Evolutionary conservation across 2,888 invertebrate species (phyloP).

Genomic region (Pteria penguin): DNA sequence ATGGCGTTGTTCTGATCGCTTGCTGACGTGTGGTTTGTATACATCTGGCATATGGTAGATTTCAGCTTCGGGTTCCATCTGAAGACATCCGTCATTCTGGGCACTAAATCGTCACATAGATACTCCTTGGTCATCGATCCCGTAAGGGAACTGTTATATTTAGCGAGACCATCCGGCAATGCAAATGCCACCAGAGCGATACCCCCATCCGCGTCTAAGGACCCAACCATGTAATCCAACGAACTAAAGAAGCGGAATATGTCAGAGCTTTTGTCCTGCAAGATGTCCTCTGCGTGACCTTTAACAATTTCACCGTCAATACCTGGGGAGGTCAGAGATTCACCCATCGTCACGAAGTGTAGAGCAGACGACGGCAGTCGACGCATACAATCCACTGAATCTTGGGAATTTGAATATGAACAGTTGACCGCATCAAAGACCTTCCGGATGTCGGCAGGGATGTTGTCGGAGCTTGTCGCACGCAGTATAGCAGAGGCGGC

Average conservation of each 20-base stretch:
- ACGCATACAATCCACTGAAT: conserved; percentile 36
- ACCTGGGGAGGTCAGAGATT: conserved; percentile 48
- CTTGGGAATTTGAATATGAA: too few species aligned
- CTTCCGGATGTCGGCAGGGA: background rate
- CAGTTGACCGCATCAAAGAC: background rate
- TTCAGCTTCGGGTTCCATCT: too few species aligned
- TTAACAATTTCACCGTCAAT: conserved; percentile 48
- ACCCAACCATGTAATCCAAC: conserved; percentile 53
- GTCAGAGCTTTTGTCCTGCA: conserved; percentile 1
- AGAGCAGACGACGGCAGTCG: conserved; percentile 24
- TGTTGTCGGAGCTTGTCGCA: conserved; percentile 23
- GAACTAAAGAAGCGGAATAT: background rate
- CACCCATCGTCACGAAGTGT: conserved; percentile 6
- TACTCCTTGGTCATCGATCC: too few species aligned
- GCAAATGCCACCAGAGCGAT: too few species aligned
- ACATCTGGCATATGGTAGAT: too few species aligned
- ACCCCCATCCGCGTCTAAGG: conserved; percentile 56
- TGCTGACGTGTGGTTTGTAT: conserved; percentile 24
- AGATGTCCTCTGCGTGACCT: conserved; percentile 8
- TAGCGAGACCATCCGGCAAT: too few species aligned
- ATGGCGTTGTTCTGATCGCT: conserved; percentile 42
- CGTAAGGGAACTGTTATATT: too few species aligned
- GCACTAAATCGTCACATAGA: too few species aligned
- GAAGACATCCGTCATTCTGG: too few species aligned
- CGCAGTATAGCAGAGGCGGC: conserved; percentile 35